phyloP scores from a whole-genome alignment of 1,140 invertebrate species.

The Sminthurinus signatus region DNA sequence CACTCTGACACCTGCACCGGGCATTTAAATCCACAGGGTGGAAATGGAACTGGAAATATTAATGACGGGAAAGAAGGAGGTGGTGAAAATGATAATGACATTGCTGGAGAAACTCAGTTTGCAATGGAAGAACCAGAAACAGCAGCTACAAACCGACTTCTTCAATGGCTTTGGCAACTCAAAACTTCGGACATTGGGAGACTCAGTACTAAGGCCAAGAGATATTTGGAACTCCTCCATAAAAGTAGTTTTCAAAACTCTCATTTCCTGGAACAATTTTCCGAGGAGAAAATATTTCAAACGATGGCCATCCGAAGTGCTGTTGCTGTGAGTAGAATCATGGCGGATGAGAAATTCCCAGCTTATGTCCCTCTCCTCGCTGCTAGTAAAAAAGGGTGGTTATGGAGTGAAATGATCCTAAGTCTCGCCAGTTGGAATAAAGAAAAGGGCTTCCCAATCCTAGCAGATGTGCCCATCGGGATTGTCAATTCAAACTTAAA shows the following conservation, averaged over 20 bases:
- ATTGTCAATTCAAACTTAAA: no score
- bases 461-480: constrained; percentile 17
- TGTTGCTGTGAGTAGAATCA: constrained; percentile 23
- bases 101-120: constrained; percentile 21
- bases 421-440: constrained; percentile 35
- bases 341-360: constrained; percentile 29
- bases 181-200: constrained; percentile 37
- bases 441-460: constrained; percentile 30
- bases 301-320: constrained; percentile 36
- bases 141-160: constrained; percentile 35
- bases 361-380: constrained; percentile 32
- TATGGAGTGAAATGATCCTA: constrained; percentile 40
- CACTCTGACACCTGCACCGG: constrained; percentile 22
- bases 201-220: constrained; percentile 28
- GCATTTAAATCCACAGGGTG: constrained; percentile 1
- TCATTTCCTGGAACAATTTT: constrained; percentile 36
- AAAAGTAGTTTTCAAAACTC: constrained; percentile 23
- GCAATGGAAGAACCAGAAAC: constrained; percentile 37
- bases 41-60: neutral
- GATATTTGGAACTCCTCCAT: constrained; percentile 32
- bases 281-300: constrained; percentile 27
- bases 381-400: constrained; percentile 36
- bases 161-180: constrained; percentile 40
- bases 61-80: constrained; percentile 5
- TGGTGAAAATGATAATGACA: neutral